Evolutionary conservation across 2,888 invertebrate genomes (phyloP).

Genomic region (Cephus spinipes): DNA sequence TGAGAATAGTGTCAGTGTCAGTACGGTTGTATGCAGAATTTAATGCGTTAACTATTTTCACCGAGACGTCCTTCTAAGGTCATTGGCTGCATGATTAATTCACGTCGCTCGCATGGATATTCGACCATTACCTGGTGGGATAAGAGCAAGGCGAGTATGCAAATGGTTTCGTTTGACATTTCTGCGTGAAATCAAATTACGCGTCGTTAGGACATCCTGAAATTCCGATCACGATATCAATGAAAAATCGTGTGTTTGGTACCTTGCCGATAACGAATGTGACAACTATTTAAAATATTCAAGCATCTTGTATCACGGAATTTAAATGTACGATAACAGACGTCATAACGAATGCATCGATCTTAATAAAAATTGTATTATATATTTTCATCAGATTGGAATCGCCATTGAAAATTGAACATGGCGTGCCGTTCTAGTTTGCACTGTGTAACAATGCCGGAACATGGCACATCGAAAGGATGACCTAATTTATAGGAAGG

Average conservation of each 20-base stretch:
- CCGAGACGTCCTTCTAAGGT: neutral
- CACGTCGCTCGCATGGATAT: neutral
- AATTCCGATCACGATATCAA: neutral
- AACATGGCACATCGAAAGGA: neutral
- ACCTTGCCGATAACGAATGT: neutral
- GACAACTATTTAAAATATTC: neutral
- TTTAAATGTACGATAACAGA: neutral
- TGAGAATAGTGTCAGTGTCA: neutral
- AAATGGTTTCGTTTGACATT: neutral
- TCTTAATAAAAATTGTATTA: neutral
- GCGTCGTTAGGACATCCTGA: neutral
- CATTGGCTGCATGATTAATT: neutral
- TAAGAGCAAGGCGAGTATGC: neutral
- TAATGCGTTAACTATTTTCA: neutral
- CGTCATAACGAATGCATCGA: neutral
- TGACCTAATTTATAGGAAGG: neutral
- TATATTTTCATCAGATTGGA: neutral
- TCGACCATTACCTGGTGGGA: neutral
- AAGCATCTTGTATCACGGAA: neutral
- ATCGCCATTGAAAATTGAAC: neutral
- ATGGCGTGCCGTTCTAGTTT: neutral
- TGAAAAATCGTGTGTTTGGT: neutral
- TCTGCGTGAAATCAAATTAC: neutral
- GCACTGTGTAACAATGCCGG: neutral
- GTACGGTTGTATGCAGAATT: neutral